A percentile compares a stretch with the other conserved stretches of the same genome.
phyloP scores from a whole-genome alignment of 2,888 invertebrate species.

The Mellilla xanthometata region DNA sequence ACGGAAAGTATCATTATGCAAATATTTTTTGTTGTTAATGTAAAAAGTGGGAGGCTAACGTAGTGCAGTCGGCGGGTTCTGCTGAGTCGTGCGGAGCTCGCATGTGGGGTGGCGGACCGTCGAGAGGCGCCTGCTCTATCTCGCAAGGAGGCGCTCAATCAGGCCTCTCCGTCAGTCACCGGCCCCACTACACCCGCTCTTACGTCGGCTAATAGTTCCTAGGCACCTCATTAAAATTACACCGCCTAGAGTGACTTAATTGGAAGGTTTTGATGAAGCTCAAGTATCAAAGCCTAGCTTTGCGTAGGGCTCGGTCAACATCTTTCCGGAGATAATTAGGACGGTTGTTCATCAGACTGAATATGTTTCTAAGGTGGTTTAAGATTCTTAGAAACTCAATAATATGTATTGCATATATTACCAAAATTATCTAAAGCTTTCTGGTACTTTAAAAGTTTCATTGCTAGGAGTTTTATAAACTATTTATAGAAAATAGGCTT shows the following conservation, averaged over 20 bases:
- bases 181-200: conserved; percentile 43
- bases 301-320: background rate
- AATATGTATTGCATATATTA: no score
- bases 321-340: no score
- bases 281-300: conserved; percentile 1
- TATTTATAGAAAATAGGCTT: no score
- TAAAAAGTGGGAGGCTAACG: conserved; percentile 21
- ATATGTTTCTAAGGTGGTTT: no score
- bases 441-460: no score
- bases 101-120: conserved; percentile 33
- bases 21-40: conserved; percentile 31
- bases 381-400: no score
- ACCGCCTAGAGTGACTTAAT: conserved; percentile 25
- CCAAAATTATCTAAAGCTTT: no score
- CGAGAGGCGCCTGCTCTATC: conserved; percentile 48
- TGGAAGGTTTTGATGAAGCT: conserved; percentile 18
- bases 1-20: conserved; percentile 33
- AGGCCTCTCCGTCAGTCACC: conserved; percentile 46
- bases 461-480: no score
- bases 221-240: conserved; percentile 39
- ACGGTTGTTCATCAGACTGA: no score
- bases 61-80: conserved; percentile 27
- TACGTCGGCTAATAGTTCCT: conserved; percentile 40
- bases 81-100: conserved; percentile 32
- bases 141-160: conserved; percentile 41